Percentiles rank a stretch among this genome's conserved stretches.
Conservation (phyloP, 2,113 vertebrate genomes). For the Corythaixoides concolor region DNA sequence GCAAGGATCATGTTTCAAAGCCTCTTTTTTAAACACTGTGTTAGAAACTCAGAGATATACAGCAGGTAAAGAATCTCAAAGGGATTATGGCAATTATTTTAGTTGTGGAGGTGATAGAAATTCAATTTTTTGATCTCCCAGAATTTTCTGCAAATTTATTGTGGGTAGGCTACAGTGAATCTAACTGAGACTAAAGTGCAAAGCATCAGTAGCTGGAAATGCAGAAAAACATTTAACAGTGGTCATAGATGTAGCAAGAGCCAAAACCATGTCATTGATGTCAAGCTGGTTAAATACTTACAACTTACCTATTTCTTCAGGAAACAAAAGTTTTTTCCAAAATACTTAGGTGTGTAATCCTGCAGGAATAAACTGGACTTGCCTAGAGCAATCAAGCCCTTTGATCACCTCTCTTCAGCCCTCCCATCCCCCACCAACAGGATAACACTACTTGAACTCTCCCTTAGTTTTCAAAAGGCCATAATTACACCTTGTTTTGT, state of each 20-base stretch:
- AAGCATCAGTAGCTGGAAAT: neutral
- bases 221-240: neutral
- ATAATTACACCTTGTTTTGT: neutral
- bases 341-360: neutral
- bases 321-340: neutral
- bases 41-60: neutral
- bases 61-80: neutral
- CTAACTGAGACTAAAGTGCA: neutral
- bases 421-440: neutral
- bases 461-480: neutral
- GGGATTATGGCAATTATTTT: neutral
- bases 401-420: neutral
- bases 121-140: neutral
- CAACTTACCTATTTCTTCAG: neutral
- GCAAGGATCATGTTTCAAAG: neutral
- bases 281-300: neutral
- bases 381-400: neutral
- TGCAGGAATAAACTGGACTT: neutral
- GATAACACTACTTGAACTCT: neutral
- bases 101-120: neutral
- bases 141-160: neutral
- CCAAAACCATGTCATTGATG: neutral
- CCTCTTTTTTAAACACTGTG: neutral
- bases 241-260: neutral
- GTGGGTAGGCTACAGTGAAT: neutral